phyloP scores from a whole-genome alignment of 2,888 invertebrate genomes.

The Spodoptera littoralis region DNA sequence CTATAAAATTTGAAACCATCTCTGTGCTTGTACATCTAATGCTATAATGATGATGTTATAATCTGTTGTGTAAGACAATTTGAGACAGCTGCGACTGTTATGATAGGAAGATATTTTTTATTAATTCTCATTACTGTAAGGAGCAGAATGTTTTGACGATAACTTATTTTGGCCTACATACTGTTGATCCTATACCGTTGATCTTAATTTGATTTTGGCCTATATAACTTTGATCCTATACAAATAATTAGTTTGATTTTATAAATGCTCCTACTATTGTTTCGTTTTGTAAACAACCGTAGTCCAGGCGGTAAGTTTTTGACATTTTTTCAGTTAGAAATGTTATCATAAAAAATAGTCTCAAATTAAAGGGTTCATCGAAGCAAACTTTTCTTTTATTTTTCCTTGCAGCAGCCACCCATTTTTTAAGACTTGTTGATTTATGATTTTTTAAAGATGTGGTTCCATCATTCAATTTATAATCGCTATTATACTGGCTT shows the following conservation, averaged over 20 bases:
- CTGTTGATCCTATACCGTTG: conserved; percentile 44
- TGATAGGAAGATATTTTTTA: conserved; percentile 33
- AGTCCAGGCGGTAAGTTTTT: conserved; percentile 60
- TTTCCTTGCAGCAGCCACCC: conserved; percentile 6
- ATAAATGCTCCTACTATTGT: conserved; percentile 50
- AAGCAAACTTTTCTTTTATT: conserved; percentile 69
- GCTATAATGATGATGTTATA: conserved; percentile 34
- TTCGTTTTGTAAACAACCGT: conserved; percentile 47
- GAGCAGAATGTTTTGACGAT: conserved; percentile 40
- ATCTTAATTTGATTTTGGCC: conserved; percentile 50
- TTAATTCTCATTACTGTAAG: conserved; percentile 21
- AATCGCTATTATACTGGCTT: too few relatives aligned
- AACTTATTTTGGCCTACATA: conserved; percentile 59
- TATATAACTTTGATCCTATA: conserved; percentile 51
- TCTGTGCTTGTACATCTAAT: conserved; percentile 52
- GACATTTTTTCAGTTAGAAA: conserved; percentile 62
- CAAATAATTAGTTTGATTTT: conserved; percentile 41
- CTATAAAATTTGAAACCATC: conserved; percentile 40
- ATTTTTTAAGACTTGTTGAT: too few relatives aligned
- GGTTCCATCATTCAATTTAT: too few relatives aligned
- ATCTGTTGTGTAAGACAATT: conserved; percentile 43
- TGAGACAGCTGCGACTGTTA: conserved; percentile 35
- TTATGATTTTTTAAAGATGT: too few relatives aligned
- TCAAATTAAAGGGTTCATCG: conserved; percentile 85
- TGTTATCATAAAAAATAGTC: conserved; percentile 76